These are phyloP conservation scores for Pollicipes pollicipes DNA, from an alignment of 1,140 invertebrate species.

Conservation along the genomic window DNA sequence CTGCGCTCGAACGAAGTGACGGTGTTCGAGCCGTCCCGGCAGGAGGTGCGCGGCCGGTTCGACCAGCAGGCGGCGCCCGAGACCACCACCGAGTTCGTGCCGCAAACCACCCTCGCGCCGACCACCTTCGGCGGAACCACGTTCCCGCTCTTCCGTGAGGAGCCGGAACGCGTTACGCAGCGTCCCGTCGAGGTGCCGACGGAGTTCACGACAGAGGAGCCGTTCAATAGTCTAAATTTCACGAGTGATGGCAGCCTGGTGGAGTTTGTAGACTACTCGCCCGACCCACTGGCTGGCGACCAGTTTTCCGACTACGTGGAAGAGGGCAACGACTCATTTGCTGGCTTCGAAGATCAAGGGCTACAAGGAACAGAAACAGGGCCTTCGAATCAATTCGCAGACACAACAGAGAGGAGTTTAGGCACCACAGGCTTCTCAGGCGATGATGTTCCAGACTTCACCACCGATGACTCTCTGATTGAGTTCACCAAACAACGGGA, in stretches of 20 bases:
- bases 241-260: background rate
- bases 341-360: background rate
- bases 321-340: background rate
- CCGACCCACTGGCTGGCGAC: background rate
- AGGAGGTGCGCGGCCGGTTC: background rate
- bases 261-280: background rate
- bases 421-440: background rate
- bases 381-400: background rate
- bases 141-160: constrained; percentile 9
- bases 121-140: constrained; percentile 1
- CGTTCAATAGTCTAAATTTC: background rate
- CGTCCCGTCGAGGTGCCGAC: constrained; percentile 5
- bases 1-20: constrained; percentile 6
- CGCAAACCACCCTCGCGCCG: background rate
- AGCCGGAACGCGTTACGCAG: constrained; percentile 5
- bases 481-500: background rate
- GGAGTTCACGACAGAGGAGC: background rate
- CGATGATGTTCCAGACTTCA: background rate
- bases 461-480: background rate
- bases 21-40: background rate
- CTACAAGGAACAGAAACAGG: background rate
- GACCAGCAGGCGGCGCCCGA: too few species aligned
- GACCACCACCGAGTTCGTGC: background rate
- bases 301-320: background rate
- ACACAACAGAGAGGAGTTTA: background rate